Conservation (phyloP, 2,797 vertebrate genomes). For the Spheniscus humboldti region DNA sequence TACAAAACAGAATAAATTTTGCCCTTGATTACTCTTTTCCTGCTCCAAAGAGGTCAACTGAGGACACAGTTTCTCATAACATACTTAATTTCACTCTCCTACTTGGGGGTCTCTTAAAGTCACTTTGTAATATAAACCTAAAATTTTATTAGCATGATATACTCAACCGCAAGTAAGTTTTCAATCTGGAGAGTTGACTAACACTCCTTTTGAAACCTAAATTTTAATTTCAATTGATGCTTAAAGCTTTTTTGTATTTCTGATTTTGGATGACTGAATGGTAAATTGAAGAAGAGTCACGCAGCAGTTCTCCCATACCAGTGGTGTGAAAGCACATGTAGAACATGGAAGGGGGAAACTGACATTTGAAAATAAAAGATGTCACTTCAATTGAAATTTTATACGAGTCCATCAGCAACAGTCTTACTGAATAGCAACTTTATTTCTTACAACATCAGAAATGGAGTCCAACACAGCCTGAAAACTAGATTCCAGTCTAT, state of each 20-base stretch:
- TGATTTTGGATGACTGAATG: neutral
- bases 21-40: neutral
- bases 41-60: neutral
- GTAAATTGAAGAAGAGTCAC: neutral
- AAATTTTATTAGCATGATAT: neutral
- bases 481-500: conserved; percentile 50
- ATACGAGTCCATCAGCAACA: conserved; percentile 53
- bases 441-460: conserved; percentile 47
- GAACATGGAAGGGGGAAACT: neutral
- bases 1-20: neutral
- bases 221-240: conserved; percentile 6
- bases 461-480: conserved; percentile 31
- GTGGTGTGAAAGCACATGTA: neutral
- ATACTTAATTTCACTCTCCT: neutral
- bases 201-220: neutral
- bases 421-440: conserved; percentile 40
- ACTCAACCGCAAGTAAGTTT: neutral
- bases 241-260: neutral
- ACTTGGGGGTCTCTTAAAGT: neutral
- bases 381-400: conserved; percentile 58
- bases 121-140: neutral
- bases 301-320: neutral
- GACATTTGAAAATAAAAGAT: conserved; percentile 52
- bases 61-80: conserved; percentile 1
- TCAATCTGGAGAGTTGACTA: neutral